Base-by-base conservation (phyloP, 2,888 invertebrate species). In the Sarcophaga caerulescens region DNA sequence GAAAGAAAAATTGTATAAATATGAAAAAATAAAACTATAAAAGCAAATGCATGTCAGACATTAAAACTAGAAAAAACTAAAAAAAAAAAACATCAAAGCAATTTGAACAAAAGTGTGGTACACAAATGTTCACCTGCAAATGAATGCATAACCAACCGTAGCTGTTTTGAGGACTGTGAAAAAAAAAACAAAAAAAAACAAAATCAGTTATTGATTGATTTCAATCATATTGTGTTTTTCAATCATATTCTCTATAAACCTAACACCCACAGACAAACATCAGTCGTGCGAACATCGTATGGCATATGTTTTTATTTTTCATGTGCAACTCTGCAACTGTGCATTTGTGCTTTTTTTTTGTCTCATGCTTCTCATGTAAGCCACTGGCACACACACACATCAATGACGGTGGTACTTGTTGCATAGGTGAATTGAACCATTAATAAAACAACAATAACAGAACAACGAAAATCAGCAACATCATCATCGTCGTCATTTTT, bases 141-240 rank as follows among this genome's bases (percentile, higher is more conserved):
- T 60, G 57, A 65, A 21, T 57, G 70, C 52, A 70, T 23, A 81
- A 76, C 52, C 35, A 35, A 68, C 60, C 60, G 59, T 52, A 69
- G 60, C 23, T 52, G 14, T 17, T 12, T 52, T 52, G 14, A 52
- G 12, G 5, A 52, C 52, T 52, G 52, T 52, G 52, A 2, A 47
- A 47, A 2, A 14, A 14, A 47, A 47, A 47, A 47, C 8, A 19
- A 2, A 47, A 47, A 2, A 14, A 14, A 47, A 47, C 4, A 47
- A 47, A 19, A 59, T 17, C 23, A 76, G 47, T 71, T 82, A 82
- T 70, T 71, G 81, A 82, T 71, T 70, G 81, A 76, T 76, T 81
- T 65, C 65, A 76, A 44, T 62, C 62, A 62, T 23, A 52, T 60
- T 47, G 35, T 35, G 35, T 10, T 35, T 35, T 35, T 35, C 35